A percentile compares a stretch with the other conserved stretches of the same genome.
Conservation (phyloP, 2,113 vertebrate genomes). For the Syrrhaptes paradoxus region DNA sequence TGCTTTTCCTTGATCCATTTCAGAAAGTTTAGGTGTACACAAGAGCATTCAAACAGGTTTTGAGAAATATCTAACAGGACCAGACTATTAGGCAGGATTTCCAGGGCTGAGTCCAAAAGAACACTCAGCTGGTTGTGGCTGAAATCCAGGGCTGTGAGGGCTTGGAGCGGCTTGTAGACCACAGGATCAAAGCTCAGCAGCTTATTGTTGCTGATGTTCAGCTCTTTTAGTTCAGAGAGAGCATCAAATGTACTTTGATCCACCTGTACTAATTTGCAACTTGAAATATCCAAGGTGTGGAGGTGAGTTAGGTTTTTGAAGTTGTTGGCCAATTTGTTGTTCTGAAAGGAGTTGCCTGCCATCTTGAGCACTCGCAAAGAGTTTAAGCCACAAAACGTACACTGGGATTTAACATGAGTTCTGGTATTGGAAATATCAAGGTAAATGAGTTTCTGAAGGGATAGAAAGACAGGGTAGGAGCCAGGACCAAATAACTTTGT, state of each 20-base stretch:
- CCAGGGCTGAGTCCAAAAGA: constrained; percentile 28
- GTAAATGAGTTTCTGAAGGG: constrained; percentile 71
- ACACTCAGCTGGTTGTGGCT: constrained; percentile 72
- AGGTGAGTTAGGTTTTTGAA: constrained; percentile 73
- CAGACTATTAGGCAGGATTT: constrained; percentile 55
- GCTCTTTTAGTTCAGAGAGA: constrained; percentile 59
- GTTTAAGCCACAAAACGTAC: constrained; percentile 68
- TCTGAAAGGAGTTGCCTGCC: constrained; percentile 74
- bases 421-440: constrained; percentile 80
- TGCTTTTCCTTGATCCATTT: constrained; percentile 68
- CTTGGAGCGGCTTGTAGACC: constrained; percentile 15
- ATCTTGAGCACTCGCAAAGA: constrained; percentile 77
- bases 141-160: constrained; percentile 69
- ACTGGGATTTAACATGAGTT: constrained; percentile 43
- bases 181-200: constrained; percentile 65
- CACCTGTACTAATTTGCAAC: constrained; percentile 70
- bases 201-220: constrained; percentile 79
- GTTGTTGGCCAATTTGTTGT: constrained; percentile 47
- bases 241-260: constrained; percentile 47
- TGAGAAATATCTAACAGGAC: constrained; percentile 65
- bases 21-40: constrained; percentile 66
- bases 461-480: constrained; percentile 61
- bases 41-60: constrained; percentile 76
- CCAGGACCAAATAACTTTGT: constrained; percentile 48
- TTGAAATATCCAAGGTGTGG: constrained; percentile 75